Percentiles rank a stretch among this genome's conserved stretches.
These are phyloP conservation scores for Sebastolobus alascanus DNA, from an alignment of 2,797 vertebrate genomes.

Conservation along the genomic window DNA sequence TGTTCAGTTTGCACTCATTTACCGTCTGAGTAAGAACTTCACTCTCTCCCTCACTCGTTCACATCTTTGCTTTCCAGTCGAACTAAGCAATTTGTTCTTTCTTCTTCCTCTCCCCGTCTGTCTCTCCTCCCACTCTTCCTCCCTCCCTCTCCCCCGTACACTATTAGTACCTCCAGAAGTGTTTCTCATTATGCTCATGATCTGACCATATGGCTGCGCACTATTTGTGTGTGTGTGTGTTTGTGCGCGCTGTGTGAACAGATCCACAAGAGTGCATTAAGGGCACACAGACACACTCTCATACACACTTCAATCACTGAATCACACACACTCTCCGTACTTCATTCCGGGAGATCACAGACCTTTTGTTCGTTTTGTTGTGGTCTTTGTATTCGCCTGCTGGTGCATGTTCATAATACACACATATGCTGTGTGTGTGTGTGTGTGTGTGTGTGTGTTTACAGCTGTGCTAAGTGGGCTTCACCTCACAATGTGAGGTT, in stretches of 20 bases:
- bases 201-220: slow-evolving; percentile 67
- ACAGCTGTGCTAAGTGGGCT: slow-evolving; percentile 52
- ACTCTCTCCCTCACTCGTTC: slow-evolving; percentile 20
- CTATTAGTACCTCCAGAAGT: slow-evolving; percentile 60
- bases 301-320: slow-evolving; percentile 53
- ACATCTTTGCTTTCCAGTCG: slow-evolving; percentile 32
- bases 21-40: slow-evolving; percentile 31
- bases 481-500: slow-evolving; percentile 37
- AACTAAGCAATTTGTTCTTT: slow-evolving; percentile 33
- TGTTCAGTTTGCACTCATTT: slow-evolving; percentile 60
- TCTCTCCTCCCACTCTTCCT: background rate
- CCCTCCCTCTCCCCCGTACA: background rate
- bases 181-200: slow-evolving; percentile 76
- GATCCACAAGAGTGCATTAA: slow-evolving; percentile 56
- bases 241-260: slow-evolving; percentile 44
- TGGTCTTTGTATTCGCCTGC: slow-evolving; percentile 69
- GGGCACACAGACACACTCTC: slow-evolving; percentile 38
- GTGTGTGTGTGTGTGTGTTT: slow-evolving; percentile 38
- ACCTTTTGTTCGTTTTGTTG: slow-evolving; percentile 69
- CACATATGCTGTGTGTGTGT: slow-evolving; percentile 42
- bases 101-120: slow-evolving; percentile 22
- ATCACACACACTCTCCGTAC: slow-evolving; percentile 51
- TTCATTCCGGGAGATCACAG: slow-evolving; percentile 70
- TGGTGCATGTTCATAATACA: slow-evolving; percentile 62
- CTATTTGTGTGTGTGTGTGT: slow-evolving; percentile 51